Evolutionary conservation across 1,140 invertebrate species (phyloP), one percentile per base, ranked within the genome.

Genomic region (Bursaphelenchus mucronatus): DNA sequence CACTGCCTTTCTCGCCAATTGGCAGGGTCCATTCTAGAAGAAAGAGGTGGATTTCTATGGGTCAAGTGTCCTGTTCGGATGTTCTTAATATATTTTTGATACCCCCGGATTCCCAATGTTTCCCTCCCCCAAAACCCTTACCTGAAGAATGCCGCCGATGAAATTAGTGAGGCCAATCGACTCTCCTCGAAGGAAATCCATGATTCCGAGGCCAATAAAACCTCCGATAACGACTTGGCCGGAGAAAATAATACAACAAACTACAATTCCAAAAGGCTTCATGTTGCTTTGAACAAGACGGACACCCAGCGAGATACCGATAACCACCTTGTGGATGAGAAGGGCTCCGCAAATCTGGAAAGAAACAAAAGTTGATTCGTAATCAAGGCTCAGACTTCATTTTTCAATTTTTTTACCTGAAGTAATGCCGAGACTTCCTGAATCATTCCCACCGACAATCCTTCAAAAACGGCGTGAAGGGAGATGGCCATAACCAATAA

Each of bases 251-350:
- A 83, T 69, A 52, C 87, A 82, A 59, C 87, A 87, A 0, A 87
- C 79, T 5, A 88, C 74, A 9, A 88, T 85, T 0, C 85, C 85
- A 43, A 79, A 75, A 4, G 82, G 80, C 15, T 85, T 84, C 1
- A 89, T 85, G 49, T 85, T 84, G 2, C 87, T 87, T 41, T 88
- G 87, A 13, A 89, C 83, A 9, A 88, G 76, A 64, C 85, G 87
- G 57, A 88, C 76, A 4, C 87, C 86, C 2, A 88, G 75, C 69
- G 85, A 86, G 71, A 88, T 86, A 11, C 86, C 85, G 56, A 88
- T 84, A 15, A 87, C 82, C 17, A 83, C 76, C 78, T 88, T 88
- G 76, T 88, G 87, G 21, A 87, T 80, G n/a, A 85, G 75, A 8
- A 88, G 81, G 17, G 87, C 87, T 47, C 81, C 76, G 69, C 86